phyloP scores from a whole-genome alignment of 2,113 vertebrate genomes.

The Sprattus sprattus region DNA sequence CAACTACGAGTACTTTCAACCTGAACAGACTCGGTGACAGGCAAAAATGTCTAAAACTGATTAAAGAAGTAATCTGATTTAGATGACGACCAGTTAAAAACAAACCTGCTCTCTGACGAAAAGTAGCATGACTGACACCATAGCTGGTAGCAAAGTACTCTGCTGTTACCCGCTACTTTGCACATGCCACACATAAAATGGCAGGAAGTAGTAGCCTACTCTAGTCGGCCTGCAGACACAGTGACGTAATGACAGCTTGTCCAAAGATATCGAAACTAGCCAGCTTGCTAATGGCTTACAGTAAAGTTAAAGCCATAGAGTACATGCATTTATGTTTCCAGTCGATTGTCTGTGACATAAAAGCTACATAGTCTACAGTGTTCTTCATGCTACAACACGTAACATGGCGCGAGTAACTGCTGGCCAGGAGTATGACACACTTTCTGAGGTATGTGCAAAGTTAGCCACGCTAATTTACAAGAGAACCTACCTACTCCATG shows the following conservation, averaged over 20 bases:
- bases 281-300: background rate
- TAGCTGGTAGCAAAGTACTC: background rate
- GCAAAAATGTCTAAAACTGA: too few species aligned
- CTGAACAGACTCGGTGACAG: background rate
- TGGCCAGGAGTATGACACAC: constrained; percentile 42
- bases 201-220: background rate
- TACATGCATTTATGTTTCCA: constrained; percentile 7
- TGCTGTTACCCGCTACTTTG: background rate
- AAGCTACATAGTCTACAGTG: background rate
- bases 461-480: background rate
- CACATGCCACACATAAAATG: constrained; percentile 36
- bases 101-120: background rate
- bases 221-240: background rate
- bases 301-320: background rate
- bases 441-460: constrained; percentile 46
- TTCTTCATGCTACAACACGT: background rate
- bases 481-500: constrained; percentile 1
- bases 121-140: background rate
- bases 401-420: constrained; percentile 43
- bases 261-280: constrained; percentile 29
- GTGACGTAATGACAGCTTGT: background rate
- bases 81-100: too few species aligned
- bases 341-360: background rate
- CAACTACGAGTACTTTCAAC: background rate
- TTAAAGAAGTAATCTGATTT: too few species aligned